Percentiles rank a stretch among this genome's conserved stretches.
Conservation (phyloP, 2,888 invertebrate genomes). For the Aporophyla lueneburgensis region DNA sequence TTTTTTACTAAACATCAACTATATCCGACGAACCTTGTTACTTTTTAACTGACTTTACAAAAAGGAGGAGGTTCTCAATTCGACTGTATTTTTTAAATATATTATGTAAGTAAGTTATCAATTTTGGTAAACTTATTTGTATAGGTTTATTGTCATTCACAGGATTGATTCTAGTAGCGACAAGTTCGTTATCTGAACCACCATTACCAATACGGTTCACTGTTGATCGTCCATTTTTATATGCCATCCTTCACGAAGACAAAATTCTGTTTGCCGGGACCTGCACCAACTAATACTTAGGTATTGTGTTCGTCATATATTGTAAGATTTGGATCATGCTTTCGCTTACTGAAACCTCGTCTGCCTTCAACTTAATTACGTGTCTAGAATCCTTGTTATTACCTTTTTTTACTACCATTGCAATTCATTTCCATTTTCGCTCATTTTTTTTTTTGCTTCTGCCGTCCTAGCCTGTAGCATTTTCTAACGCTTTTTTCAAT, state of each 20-base stretch:
- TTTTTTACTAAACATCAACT: too few relatives aligned
- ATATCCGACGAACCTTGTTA: too few relatives aligned
- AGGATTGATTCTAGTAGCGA: neutral
- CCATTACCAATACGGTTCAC: constrained; percentile 25
- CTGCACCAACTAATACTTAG: constrained; percentile 33
- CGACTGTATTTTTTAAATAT: too few relatives aligned
- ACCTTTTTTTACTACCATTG: neutral
- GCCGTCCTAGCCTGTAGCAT: too few relatives aligned
- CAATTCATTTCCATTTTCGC: neutral
- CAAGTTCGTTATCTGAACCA: neutral
- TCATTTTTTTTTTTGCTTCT: neutral
- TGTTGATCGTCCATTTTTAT: constrained; percentile 49
- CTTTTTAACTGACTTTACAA: too few relatives aligned
- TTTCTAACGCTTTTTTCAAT: too few relatives aligned
- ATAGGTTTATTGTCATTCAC: constrained; percentile 19
- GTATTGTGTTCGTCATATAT: neutral
- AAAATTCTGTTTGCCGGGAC: constrained; percentile 54
- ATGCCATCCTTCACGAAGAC: constrained; percentile 48
- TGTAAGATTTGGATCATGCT: neutral
- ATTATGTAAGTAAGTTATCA: too few relatives aligned
- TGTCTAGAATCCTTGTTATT: neutral
- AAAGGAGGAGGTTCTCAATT: too few relatives aligned
- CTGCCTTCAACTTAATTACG: neutral
- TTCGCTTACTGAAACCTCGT: neutral
- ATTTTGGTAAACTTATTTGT: too few relatives aligned